Conservation (phyloP, 2,797 vertebrate genomes). For the Selene dorsalis region DNA sequence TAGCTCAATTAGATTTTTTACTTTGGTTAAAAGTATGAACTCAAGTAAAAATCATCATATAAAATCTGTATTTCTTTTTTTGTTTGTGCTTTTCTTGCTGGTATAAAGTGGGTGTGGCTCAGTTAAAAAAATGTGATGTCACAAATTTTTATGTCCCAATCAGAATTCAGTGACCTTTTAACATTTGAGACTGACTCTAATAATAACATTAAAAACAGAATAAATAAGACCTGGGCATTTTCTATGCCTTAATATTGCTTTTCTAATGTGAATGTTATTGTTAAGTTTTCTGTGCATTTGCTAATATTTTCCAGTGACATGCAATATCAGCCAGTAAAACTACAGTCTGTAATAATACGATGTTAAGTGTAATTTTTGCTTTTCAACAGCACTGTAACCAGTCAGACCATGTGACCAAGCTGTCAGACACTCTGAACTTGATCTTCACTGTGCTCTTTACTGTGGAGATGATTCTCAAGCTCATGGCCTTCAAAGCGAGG, state of each 20-base stretch:
- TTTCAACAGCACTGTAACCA: conserved; percentile 93
- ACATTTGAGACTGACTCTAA: background rate
- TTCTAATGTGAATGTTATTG: background rate
- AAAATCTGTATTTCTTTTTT: no score
- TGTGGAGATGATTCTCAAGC: conserved; percentile 96
- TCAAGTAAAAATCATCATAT: no score
- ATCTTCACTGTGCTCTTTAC: conserved; percentile 98
- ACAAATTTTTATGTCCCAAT: background rate
- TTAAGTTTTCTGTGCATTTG: background rate
- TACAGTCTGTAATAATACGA: background rate
- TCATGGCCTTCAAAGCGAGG: conserved; percentile 97
- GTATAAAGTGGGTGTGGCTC: no score
- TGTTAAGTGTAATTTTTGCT: background rate
- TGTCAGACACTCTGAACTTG: conserved; percentile 93
- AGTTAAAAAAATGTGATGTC: no score
- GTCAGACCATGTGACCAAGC: conserved; percentile 91
- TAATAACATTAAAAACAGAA: background rate
- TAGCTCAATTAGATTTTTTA: background rate
- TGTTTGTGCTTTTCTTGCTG: no score
- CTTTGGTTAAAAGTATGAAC: no score
- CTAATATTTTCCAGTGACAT: background rate
- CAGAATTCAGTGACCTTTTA: background rate
- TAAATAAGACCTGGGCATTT: no score
- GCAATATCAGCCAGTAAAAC: background rate
- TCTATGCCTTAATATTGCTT: no score